A percentile compares a stretch with the other conserved stretches of the same genome.
phyloP scores from a whole-genome alignment of 2,113 vertebrate genomes.

The Capreolus pygargus region DNA sequence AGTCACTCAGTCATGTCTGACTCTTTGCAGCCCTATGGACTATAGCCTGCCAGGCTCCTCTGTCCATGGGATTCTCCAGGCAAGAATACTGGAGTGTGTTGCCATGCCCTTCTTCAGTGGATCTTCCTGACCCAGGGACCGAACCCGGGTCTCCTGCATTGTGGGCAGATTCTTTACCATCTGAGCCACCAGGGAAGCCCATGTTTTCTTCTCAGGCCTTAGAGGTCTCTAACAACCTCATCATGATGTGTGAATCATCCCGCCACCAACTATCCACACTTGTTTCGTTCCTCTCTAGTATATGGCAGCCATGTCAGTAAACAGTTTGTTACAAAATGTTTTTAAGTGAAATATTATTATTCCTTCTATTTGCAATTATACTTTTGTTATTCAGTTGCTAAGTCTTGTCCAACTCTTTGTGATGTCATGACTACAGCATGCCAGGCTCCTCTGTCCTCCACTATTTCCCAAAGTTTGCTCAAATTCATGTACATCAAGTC shows the following conservation, averaged over 20 bases:
- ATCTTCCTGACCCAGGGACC: neutral
- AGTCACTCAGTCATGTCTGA: neutral
- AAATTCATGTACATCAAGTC: neutral
- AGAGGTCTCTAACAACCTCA: neutral
- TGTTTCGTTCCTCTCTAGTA: neutral
- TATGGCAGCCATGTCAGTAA: neutral
- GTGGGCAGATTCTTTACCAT: neutral
- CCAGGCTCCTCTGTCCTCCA: neutral
- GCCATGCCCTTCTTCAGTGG: neutral
- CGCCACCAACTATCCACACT: neutral
- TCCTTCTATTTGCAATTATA: neutral
- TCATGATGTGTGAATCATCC: neutral
- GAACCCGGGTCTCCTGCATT: fast-evolving
- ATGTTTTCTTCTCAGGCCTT: neutral
- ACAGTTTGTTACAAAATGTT: neutral
- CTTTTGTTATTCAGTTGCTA: neutral
- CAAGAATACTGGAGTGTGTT: neutral
- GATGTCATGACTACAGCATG: neutral
- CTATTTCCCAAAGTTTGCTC: neutral
- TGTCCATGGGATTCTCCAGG: neutral
- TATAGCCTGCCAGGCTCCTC: neutral
- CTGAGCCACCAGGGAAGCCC: neutral
- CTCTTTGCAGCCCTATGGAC: neutral
- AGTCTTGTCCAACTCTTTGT: neutral
- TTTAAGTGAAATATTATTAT: neutral